Evolutionary conservation across 2,113 vertebrate species (phyloP).

Genomic region (Odontophorus gujanensis): DNA sequence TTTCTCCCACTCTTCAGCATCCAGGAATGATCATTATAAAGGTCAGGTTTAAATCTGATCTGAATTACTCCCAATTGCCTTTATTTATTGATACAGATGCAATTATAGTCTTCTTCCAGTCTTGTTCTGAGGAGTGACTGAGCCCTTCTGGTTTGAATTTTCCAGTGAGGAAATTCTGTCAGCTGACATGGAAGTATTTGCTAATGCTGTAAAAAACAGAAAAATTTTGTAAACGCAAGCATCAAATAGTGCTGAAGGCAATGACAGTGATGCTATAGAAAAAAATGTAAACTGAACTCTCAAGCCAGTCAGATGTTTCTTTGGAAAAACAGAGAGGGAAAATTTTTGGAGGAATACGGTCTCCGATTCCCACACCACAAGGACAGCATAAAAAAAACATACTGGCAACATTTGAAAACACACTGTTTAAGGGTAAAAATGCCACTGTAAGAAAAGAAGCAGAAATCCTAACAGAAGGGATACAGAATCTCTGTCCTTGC

Average conservation of each 20-base stretch:
- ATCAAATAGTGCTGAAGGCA: neutral
- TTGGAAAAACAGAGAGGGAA: conserved; percentile 8
- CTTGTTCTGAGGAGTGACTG: neutral
- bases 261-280: neutral
- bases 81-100: neutral
- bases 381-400: neutral
- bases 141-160: neutral
- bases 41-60: neutral
- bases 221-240: neutral
- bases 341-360: neutral
- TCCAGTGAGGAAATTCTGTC: neutral
- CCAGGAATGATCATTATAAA: neutral
- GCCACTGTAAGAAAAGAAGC: neutral
- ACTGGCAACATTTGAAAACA: neutral
- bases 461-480: accelerated
- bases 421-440: neutral
- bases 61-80: neutral
- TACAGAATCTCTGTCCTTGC: neutral
- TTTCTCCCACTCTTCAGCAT: neutral
- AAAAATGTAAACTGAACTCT: neutral
- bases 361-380: neutral
- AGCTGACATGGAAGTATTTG: neutral
- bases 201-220: neutral
- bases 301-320: neutral
- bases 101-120: conserved; percentile 2